Conservation (phyloP, 2,888 invertebrate species). For the Agrochola lychnidis region DNA sequence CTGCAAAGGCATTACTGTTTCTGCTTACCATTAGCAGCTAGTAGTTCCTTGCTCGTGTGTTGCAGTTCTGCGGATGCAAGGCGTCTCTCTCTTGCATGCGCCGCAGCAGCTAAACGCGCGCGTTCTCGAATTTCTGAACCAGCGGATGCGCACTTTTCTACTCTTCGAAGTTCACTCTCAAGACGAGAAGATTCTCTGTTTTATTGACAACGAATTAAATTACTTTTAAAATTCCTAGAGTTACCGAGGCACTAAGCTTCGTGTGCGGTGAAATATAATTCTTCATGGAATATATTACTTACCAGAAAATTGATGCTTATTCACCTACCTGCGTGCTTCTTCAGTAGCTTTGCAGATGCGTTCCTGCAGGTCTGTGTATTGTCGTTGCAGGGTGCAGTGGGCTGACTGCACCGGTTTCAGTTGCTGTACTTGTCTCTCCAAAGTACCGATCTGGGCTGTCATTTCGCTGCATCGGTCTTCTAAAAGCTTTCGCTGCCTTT, state of each 20-base stretch:
- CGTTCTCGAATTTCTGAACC: slow-evolving; percentile 84
- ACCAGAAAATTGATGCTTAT: neutral
- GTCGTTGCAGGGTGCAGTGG: slow-evolving; percentile 76
- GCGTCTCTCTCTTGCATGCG: slow-evolving; percentile 84
- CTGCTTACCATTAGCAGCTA: slow-evolving; percentile 77
- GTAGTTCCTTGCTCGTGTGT: slow-evolving; percentile 79
- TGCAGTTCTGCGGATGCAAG: slow-evolving; percentile 81
- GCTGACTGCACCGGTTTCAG: slow-evolving; percentile 78
- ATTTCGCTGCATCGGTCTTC: slow-evolving; percentile 83
- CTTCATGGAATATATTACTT: too few species aligned
- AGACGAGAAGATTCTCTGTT: slow-evolving; percentile 80
- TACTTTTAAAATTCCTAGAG: neutral
- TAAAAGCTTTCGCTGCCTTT: slow-evolving; percentile 79
- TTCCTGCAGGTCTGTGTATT: slow-evolving; percentile 81
- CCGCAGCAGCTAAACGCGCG: slow-evolving; percentile 85
- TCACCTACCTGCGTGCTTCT: slow-evolving; percentile 78
- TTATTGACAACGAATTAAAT: neutral
- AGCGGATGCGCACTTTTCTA: slow-evolving; percentile 82
- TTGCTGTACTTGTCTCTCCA: slow-evolving; percentile 81
- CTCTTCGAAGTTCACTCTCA: slow-evolving; percentile 81
- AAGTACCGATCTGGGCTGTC: slow-evolving; percentile 69
- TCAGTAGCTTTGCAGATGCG: slow-evolving; percentile 76
- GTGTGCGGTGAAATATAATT: neutral
- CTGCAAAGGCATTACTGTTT: neutral
- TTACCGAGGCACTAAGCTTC: neutral